phyloP scores from a whole-genome alignment of 1,140 invertebrate genomes.

The Pantala flavescens region DNA sequence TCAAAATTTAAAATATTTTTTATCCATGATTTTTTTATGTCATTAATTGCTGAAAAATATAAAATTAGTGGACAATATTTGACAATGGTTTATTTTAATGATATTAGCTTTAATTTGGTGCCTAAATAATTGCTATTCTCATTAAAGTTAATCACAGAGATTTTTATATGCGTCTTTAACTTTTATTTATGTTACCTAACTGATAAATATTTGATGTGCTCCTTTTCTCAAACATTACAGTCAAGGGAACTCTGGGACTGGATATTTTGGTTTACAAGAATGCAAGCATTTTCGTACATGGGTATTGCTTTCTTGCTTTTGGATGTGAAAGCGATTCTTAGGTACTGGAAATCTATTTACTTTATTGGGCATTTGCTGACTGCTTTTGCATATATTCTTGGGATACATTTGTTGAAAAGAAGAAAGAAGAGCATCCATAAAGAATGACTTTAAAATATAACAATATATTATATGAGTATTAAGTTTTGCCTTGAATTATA shows the following conservation, averaged over 20 bases:
- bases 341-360: conserved; percentile 71
- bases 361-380: conserved; percentile 55
- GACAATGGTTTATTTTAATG: too few species aligned
- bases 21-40: too few species aligned
- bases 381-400: conserved; percentile 39
- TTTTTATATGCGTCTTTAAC: too few species aligned
- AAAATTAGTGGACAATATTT: too few species aligned
- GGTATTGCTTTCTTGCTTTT: conserved; percentile 76
- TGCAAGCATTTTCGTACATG: conserved; percentile 81
- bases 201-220: neutral
- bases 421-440: neutral
- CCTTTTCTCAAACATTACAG: neutral
- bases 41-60: too few species aligned
- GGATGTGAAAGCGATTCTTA: conserved; percentile 56
- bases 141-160: too few species aligned
- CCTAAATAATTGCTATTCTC: too few species aligned
- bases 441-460: neutral
- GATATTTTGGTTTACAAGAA: conserved; percentile 67
- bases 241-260: conserved; percentile 44
- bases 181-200: too few species aligned
- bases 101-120: too few species aligned
- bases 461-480: too few species aligned
- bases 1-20: too few species aligned
- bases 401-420: conserved; percentile 23
- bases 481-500: too few species aligned